Percentiles rank a stretch among this genome's conserved stretches.
Evolutionary conservation across 2,888 invertebrate species (phyloP).

Genomic region (Aphodius sticticus): DNA sequence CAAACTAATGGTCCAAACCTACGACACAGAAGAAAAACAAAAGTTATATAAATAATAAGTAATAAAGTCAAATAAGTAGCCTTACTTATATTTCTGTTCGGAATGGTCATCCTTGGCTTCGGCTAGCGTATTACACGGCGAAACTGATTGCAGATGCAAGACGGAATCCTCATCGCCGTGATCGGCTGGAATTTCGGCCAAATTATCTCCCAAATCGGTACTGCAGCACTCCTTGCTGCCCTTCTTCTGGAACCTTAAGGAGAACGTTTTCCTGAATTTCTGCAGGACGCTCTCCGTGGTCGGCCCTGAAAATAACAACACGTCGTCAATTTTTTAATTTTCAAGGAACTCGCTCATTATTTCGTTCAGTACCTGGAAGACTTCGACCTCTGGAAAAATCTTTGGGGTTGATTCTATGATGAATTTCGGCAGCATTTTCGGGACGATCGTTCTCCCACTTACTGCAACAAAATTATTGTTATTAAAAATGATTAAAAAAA

Average conservation of each 20-base stretch:
- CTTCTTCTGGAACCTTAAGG: constrained; percentile 67
- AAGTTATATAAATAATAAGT: not conserved
- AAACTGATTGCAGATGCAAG: constrained; percentile 50
- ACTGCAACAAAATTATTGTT: constrained; percentile 38
- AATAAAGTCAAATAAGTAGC: not conserved
- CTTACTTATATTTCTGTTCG: constrained; percentile 58
- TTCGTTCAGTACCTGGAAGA: constrained; percentile 45
- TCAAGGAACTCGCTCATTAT: no score
- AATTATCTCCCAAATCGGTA: constrained; percentile 56
- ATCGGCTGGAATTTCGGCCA: constrained; percentile 52
- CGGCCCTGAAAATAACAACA: constrained; percentile 45
- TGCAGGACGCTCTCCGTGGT: constrained; percentile 69
- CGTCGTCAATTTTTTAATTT: not conserved
- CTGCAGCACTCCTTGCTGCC: constrained; percentile 61
- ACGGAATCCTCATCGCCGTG: constrained; percentile 56
- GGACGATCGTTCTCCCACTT: constrained; percentile 49
- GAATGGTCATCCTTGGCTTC: constrained; percentile 50
- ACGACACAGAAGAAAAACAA: constrained; percentile 36
- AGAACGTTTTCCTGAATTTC: constrained; percentile 76
- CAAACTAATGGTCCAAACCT: constrained; percentile 77
- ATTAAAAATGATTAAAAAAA: not conserved
- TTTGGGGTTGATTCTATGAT: constrained; percentile 44
- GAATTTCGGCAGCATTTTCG: constrained; percentile 43
- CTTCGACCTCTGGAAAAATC: constrained; percentile 47
- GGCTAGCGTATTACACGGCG: constrained; percentile 42